phyloP scores from a whole-genome alignment of 2,888 invertebrate genomes.

The Lochmaea crataegi region DNA sequence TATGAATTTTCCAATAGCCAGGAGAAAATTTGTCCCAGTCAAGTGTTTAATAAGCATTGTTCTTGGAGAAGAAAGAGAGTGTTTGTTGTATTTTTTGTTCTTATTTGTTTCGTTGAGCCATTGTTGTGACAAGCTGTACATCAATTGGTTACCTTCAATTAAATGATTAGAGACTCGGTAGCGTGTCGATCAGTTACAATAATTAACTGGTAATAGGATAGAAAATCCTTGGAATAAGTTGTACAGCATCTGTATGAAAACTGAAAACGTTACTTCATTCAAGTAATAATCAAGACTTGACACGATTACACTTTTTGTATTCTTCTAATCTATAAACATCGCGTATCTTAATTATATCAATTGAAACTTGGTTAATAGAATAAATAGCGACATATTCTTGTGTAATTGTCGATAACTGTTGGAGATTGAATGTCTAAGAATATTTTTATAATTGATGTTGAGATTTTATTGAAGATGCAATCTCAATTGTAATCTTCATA shows the following conservation, averaged over 20 bases:
- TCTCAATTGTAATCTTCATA: too few species aligned
- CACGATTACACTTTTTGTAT: background rate
- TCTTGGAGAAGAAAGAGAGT: too few species aligned
- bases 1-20: too few species aligned
- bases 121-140: background rate
- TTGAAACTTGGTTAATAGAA: background rate
- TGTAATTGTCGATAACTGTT: too few species aligned
- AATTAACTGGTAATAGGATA: conserved; percentile 31
- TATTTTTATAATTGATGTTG: too few species aligned
- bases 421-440: too few species aligned
- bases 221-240: conserved; percentile 29
- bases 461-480: too few species aligned
- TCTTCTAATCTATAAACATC: background rate
- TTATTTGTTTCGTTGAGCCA: conserved; percentile 14
- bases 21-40: too few species aligned
- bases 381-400: too few species aligned
- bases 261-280: background rate
- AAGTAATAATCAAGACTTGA: background rate
- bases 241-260: background rate
- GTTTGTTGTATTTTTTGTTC: too few species aligned
- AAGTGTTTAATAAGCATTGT: too few species aligned
- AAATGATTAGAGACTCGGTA: conserved; percentile 32
- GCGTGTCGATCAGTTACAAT: conserved; percentile 30
- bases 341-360: background rate
- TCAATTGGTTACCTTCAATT: conserved; percentile 28